Evolutionary conservation across 37 sponge, comb jelly and placozoan genomes (phyloP).

Genomic region (Ianthella basta): DNA sequence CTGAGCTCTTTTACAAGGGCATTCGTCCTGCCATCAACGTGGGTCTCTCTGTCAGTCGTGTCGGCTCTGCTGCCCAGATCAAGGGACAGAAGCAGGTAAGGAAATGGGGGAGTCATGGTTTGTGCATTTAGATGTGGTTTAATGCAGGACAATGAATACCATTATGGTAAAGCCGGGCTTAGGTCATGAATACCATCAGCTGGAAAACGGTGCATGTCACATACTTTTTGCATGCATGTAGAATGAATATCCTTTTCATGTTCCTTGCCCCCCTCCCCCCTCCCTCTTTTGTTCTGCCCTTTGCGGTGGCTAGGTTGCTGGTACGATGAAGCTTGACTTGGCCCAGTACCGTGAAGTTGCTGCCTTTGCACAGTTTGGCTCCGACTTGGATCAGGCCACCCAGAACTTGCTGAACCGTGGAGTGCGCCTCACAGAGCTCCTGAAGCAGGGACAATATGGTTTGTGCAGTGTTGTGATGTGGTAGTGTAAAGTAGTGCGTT

Average conservation of each 20-base stretch:
- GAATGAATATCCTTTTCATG: neutral
- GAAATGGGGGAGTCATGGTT: neutral
- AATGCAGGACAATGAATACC: neutral
- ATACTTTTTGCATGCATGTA: no score
- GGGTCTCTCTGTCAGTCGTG: constrained; percentile 98
- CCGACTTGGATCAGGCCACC: constrained; percentile 96
- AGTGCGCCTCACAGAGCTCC: constrained; percentile 97
- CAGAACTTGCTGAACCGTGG: constrained; percentile 96
- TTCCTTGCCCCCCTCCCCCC: neutral
- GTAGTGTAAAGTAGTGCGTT: no score
- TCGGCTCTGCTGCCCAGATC: constrained; percentile 98
- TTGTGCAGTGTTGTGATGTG: neutral
- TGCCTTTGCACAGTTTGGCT: constrained; percentile 99
- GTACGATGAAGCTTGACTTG: constrained; percentile 99
- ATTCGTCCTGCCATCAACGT: constrained; percentile 99
- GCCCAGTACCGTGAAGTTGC: constrained; percentile 99
- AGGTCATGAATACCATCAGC: no score
- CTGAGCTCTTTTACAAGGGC: constrained; percentile 98
- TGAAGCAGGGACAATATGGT: constrained; percentile 99
- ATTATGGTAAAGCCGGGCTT: neutral
- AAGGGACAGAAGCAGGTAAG: constrained; percentile 98
- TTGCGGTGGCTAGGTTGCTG: constrained; percentile 84
- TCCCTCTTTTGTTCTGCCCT: no score
- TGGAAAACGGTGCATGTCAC: no score
- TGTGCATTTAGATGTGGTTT: neutral